These are phyloP conservation scores for Ptyas mucosa DNA, from an alignment of 2,113 vertebrate species.

Conservation along the genomic window DNA sequence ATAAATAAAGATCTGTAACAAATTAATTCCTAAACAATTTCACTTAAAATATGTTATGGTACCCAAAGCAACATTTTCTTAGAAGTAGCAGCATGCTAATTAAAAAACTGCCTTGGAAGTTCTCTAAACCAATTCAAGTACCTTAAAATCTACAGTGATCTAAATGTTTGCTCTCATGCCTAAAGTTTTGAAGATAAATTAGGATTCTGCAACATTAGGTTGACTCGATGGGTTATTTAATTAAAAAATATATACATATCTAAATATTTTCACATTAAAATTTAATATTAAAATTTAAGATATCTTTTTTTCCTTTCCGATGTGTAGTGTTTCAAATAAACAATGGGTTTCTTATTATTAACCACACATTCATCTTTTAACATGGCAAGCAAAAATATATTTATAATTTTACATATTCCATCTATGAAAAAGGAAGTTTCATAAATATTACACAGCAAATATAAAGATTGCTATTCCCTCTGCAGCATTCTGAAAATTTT, in stretches of 20 bases:
- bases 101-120: neutral
- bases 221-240: neutral
- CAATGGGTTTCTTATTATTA: neutral
- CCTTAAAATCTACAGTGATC: neutral
- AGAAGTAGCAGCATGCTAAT: neutral
- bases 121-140: conserved; percentile 1
- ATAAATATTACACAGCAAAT: neutral
- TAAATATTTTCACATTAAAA: too few species aligned
- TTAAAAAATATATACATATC: too few species aligned
- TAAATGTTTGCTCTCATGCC: neutral
- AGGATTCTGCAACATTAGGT: neutral
- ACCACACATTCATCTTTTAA: neutral
- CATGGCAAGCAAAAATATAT: neutral
- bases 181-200: conserved; percentile 19
- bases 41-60: neutral
- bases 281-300: too few species aligned
- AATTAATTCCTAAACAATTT: neutral
- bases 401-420: neutral
- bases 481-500: neutral
- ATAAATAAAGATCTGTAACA: neutral
- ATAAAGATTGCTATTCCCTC: too few species aligned
- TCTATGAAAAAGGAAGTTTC: neutral
- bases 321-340: neutral
- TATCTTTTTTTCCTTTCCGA: neutral
- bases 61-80: neutral